Evolutionary conservation across 2,113 vertebrate genomes (phyloP), one percentile per base, ranked within the genome.

Genomic region (Calonectris borealis): DNA sequence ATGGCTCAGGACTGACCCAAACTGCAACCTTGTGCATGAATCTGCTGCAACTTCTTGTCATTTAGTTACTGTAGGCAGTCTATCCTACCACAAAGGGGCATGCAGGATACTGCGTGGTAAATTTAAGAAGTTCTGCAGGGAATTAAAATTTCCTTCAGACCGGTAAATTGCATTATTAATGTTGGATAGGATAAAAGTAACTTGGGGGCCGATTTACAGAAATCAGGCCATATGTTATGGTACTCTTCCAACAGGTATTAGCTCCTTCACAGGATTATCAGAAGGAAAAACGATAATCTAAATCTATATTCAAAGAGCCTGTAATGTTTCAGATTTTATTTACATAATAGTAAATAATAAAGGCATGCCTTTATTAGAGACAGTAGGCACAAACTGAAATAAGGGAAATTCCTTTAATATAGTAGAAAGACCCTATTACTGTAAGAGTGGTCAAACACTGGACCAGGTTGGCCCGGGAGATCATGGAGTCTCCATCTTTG

Each of bases 181-280:
- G 8, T 29, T 68, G 29, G 10, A 26, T 55, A 71, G 10, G 6
- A 48, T 16, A 15, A 61, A 65, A 86, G 34, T 40, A 80, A 46
- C 3, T 8, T 46, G 18, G 3, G 17, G 10, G 1, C 3, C 0
- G 0, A 44, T 65, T 65, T 79, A 21, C 9, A 76, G 29, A 83
- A 93, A 42, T 60, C 8, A 16, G 29, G 24, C 7, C 9, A 4
- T 5, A 6, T 2, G 4, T 65, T 87, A 31, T 27, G 8, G 5
- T 19, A 24, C 8, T 72, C 32, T 95, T 86, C 4, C 13, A 38
- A 10, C 8, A 69, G 9, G 4, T 18, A 61, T 66, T 27, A 66
- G 6, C 16, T 54, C n/a, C 31, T 75, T 66, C n/a, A 62, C 7
- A 54, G 10, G 16, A 62, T 73, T 52, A 27, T 71, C 44, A 62